Evolutionary conservation across 2,888 invertebrate genomes (phyloP).

Genomic region (Drosophila fulvimacula): DNA sequence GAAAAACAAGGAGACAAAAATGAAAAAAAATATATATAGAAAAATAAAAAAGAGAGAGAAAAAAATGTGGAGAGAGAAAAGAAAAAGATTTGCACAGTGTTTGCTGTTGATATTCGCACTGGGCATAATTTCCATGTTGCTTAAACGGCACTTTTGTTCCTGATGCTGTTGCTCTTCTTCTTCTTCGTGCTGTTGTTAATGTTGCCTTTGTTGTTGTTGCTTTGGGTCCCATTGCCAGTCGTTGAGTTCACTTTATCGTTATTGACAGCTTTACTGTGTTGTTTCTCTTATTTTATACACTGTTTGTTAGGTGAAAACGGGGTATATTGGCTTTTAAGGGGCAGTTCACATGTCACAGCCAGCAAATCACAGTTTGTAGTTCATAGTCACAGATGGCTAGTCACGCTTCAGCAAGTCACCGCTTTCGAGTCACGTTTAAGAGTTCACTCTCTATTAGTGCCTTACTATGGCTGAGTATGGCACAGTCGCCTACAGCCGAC

Average conservation of each 20-base stretch:
- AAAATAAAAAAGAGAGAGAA: conserved; percentile 31
- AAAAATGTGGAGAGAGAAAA: conserved; percentile 7
- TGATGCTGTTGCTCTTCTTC: neutral
- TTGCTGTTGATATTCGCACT: conserved; percentile 77
- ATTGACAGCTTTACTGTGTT: conserved; percentile 73
- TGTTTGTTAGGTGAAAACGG: neutral
- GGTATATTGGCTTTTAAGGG: neutral
- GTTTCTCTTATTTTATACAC: conserved; percentile 7
- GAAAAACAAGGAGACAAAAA: conserved; percentile 25
- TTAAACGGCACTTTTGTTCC: conserved; percentile 72
- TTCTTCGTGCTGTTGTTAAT: neutral
- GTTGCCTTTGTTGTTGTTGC: conserved; percentile 18
- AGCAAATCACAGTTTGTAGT: neutral
- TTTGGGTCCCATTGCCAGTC: conserved; percentile 17
- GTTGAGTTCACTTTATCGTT: conserved; percentile 69
- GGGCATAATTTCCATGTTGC: conserved; percentile 81
- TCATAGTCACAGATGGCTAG: neutral
- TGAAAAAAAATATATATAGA: conserved; percentile 13
- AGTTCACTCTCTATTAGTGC: too few relatives aligned
- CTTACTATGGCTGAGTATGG: too few relatives aligned
- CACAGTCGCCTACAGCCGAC: neutral
- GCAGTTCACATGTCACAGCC: too few relatives aligned
- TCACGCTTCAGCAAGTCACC: neutral
- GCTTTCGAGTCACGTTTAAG: too few relatives aligned
- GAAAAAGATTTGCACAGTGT: conserved; percentile 32